A percentile compares a stretch with the other conserved stretches of the same genome.
Conservation (phyloP, 2,113 vertebrate genomes). For the Anseranas semipalmata region DNA sequence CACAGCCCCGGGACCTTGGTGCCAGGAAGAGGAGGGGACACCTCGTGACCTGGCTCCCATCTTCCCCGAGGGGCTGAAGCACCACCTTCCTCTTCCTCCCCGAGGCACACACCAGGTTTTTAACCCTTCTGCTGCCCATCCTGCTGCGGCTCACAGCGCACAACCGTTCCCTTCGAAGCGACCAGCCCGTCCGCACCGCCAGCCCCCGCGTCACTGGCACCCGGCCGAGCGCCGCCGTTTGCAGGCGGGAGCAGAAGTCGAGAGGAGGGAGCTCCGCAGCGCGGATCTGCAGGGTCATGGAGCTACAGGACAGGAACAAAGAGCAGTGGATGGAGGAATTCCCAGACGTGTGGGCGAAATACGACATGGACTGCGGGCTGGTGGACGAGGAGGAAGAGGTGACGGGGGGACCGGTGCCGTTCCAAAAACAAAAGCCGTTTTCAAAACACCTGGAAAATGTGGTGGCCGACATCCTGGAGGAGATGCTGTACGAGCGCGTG, state of each 20-base stretch:
- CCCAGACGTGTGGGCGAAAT: accelerated
- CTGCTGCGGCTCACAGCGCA: no score
- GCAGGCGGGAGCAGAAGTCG: no score
- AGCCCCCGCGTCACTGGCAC: no score
- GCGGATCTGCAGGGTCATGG: background rate
- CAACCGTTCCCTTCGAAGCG: no score
- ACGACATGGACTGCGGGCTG: background rate
- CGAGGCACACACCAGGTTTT: no score
- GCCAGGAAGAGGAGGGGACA: background rate
- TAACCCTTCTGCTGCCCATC: no score
- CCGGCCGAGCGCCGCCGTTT: no score
- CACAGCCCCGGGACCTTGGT: no score
- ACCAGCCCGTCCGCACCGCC: no score
- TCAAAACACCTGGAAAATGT: accelerated
- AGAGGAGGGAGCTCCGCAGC: no score
- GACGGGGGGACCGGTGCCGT: accelerated
- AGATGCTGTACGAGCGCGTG: accelerated
- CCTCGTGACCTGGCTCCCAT: background rate
- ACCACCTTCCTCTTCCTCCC: background rate
- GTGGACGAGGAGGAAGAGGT: background rate
- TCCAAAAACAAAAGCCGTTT: accelerated
- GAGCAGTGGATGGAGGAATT: background rate
- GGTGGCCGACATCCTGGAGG: background rate
- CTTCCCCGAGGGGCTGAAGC: background rate
- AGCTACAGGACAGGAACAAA: background rate